Base-by-base conservation (phyloP, 2,888 invertebrate genomes). In the Stenurella melanura region DNA sequence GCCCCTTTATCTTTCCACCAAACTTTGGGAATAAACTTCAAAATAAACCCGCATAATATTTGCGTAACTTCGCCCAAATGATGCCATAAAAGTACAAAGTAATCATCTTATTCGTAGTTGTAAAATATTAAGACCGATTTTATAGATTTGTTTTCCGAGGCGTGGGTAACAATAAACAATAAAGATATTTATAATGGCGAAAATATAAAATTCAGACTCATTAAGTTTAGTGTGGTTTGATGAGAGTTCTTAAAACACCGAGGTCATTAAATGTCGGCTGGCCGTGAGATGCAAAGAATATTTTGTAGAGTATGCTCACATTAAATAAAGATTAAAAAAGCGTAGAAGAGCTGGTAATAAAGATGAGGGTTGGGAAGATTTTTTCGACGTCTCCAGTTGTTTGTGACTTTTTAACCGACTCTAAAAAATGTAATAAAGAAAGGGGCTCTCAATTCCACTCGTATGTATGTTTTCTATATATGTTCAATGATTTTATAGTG, bases 81-180 rank as follows among this genome's bases (percentile, higher is more conserved):
- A 69, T 57, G 38, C 69, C 57, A 19, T 69, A 69, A 69, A 69
- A 69, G 57, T 69, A 69, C 69, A 69, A 57, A 69, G 69, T 69
- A 17, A 69, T 69, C 58, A 69, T 69, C 69, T 30, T 69, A 69
- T 69, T 34, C 58, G 15, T 18, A 57, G 69, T 69, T 58, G 26
- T 69, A 58, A 69, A 56, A 69, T 56, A 68, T 68, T 68, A 68
- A 68, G 42, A 68, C 10, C 57, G 69, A 58, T 34, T 68, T 69
- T 69, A 69, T 58, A 30, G 57, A 34, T 61, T 61, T 61, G 34
- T 61, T 61, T 61, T 9, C n/a, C n/a, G 15, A 2, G 30, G 61
- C 6, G n/a, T 15, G 50, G n/a, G 15, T n/a, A n/a, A 15, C 42
- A 42, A 50, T 60, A 60, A 60, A 60, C 60, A 60, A 60, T 30